Base-by-base conservation (phyloP, 2,888 invertebrate genomes). In the Lithophane leautieri region DNA sequence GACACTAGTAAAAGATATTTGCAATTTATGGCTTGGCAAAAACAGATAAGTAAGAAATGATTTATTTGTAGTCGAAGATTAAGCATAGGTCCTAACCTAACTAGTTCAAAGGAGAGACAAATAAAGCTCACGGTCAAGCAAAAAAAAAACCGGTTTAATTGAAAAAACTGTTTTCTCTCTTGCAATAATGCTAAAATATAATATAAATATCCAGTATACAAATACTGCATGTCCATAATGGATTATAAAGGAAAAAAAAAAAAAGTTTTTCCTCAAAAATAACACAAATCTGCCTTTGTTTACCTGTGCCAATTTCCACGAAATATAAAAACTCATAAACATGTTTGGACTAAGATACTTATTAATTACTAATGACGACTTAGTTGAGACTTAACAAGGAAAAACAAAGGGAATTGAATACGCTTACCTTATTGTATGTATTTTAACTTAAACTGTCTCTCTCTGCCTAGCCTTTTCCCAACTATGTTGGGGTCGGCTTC, bases 331-430 rank as follows among this genome's bases (percentile, higher is more conserved):
- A 44, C 6, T 14, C 8, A 19, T 14, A 28, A 54, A 14, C n/a
- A 34, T 73, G n/a, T 56, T 44, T 56, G 11, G 9, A 9, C 19
- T 14, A 19, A 34, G 9, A 22, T 74, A n/a, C n/a, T n/a, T n/a
- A n/a, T n/a, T n/a, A 73, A 73, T 73, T 44, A 56, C 56, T 56
- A 25, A 44, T 44, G 34, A 44, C 7, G 12, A 72, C 12, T 56
- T 19, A 25, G 19, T 0, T 54, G n/a, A 44, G 7, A 56, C 2
- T 16, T 25, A 19, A 25, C 25, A 44, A 56, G 34, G 11, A 56
- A 74, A 72, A 28, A 44, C 16, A 44, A n/a, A 19, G 16, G 12
- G n/a, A 71, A 71, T 54, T 16, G 40, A 50, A 4, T 4, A 50
- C 40, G 14, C 40, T 6, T 70, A 28, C 16, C 6, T 34, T 40